A percentile compares a stretch with the other conserved stretches of the same genome.
Conservation (phyloP, 2,888 invertebrate species). For the Schizaphis graminum region DNA sequence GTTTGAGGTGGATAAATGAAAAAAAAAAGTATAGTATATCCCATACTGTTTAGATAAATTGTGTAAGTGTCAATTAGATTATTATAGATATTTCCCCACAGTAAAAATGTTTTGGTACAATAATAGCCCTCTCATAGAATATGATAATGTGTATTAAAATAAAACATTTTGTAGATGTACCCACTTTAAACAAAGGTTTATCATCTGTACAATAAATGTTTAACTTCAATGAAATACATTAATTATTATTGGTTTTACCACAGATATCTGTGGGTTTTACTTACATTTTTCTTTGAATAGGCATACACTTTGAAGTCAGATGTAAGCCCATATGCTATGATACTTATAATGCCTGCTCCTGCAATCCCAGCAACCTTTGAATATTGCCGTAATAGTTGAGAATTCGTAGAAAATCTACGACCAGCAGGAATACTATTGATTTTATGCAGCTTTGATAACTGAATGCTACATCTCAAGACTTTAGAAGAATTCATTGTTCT, state of each 20-base stretch:
- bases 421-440: conserved; percentile 19
- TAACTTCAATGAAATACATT: background rate
- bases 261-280: too few relatives aligned
- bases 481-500: conserved; percentile 47
- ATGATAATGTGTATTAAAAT: background rate
- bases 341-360: conserved; percentile 28
- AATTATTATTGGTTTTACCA: background rate
- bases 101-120: background rate
- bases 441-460: conserved; percentile 24
- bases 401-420: conserved; percentile 16
- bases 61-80: background rate
- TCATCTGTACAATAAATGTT: background rate
- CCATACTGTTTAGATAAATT: background rate
- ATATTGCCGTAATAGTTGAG: background rate
- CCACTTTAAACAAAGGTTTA: background rate
- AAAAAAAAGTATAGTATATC: background rate
- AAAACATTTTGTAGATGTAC: background rate
- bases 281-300: conserved; percentile 42
- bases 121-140: background rate
- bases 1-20: background rate
- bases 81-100: background rate
- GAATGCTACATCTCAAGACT: conserved; percentile 23
- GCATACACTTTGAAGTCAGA: conserved; percentile 26
- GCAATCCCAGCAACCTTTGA: conserved; percentile 23
- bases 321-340: background rate